phyloP scores from a whole-genome alignment of 2,113 vertebrate species.

The Sturnira hondurensis region DNA sequence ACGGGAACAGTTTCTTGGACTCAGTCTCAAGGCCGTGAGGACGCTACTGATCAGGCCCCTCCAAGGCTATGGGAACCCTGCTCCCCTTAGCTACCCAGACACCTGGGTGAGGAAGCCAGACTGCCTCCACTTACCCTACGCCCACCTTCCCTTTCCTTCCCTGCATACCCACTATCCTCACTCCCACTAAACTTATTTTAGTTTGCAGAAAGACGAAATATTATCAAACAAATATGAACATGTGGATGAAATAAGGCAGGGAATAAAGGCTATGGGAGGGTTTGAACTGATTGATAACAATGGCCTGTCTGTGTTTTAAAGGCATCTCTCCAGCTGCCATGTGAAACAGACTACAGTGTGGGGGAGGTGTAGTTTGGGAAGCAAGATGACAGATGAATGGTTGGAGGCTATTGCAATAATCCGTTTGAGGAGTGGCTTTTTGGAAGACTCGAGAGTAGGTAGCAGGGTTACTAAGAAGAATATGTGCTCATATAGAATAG shows the following conservation, averaged over 20 bases:
- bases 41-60: no score
- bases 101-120: no score
- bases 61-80: no score
- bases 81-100: no score
- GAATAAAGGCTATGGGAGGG: background rate
- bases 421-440: background rate
- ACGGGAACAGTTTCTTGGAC: no score
- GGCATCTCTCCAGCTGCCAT: background rate
- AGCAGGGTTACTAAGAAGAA: background rate
- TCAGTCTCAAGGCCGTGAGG: no score
- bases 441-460: background rate
- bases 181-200: background rate
- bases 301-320: background rate
- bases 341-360: background rate
- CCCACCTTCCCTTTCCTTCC: background rate
- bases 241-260: background rate
- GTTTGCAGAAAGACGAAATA: background rate
- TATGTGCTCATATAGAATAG: background rate
- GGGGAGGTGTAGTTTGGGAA: background rate
- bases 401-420: background rate
- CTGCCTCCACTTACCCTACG: no score
- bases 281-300: background rate
- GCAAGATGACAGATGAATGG: background rate
- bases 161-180: background rate
- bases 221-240: background rate